phyloP scores from a whole-genome alignment of 1,140 invertebrate species.

The Zaprionus kolodkinae region DNA sequence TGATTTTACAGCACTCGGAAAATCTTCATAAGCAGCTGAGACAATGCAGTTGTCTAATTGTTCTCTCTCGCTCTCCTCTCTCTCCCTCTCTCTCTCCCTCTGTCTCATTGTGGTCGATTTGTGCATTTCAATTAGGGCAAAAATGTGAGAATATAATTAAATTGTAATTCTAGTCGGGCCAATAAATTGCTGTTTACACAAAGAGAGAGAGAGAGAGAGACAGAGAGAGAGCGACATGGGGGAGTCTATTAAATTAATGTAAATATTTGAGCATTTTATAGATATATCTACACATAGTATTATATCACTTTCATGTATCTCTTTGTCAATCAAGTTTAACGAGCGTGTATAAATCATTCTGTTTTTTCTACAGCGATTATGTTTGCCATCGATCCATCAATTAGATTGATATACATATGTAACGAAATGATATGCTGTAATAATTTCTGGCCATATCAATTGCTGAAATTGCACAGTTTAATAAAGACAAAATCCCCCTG shows the following conservation, averaged over 20 bases:
- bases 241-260: background rate
- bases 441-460: background rate
- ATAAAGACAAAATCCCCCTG: background rate
- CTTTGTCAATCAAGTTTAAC: background rate
- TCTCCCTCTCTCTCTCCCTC: background rate
- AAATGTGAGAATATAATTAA: conserved; percentile 21
- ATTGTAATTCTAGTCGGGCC: background rate
- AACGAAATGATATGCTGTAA: background rate
- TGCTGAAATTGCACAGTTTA: background rate
- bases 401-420: background rate
- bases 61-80: background rate
- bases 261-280: background rate
- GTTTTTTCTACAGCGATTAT: background rate
- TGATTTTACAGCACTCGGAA: conserved; percentile 3
- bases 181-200: conserved; percentile 8
- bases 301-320: background rate
- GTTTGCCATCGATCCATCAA: background rate
- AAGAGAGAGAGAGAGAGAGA: background rate
- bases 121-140: conserved; percentile 46
- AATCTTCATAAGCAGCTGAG: background rate
- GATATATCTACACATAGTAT: background rate
- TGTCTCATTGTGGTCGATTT: background rate
- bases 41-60: conserved; percentile 25
- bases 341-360: background rate
- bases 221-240: background rate